phyloP scores from a whole-genome alignment of 2,113 vertebrate species.

The Thoracochromis brauschi region DNA sequence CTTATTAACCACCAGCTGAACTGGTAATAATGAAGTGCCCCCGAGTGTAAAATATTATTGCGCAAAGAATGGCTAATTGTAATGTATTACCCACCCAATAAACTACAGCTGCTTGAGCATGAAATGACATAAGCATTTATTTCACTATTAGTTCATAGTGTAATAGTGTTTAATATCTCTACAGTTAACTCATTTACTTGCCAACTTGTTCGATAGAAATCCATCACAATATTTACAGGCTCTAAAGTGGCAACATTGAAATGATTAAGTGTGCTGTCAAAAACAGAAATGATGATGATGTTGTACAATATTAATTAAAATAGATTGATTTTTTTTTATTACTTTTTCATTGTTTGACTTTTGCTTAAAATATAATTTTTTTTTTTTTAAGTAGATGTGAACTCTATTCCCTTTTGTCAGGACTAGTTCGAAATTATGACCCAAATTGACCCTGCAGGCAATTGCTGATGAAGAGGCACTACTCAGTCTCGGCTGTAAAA shows the following conservation, averaged over 20 bases:
- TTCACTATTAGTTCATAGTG: neutral
- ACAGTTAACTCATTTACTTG: neutral
- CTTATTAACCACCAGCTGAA: neutral
- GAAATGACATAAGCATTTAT: neutral
- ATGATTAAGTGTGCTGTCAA: neutral
- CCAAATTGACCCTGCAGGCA: neutral
- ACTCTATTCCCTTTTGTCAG: neutral
- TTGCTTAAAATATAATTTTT: neutral
- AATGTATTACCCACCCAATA: neutral
- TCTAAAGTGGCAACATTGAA: neutral
- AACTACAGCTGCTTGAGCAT: neutral
- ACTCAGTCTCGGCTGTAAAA: neutral
- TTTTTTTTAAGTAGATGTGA: neutral
- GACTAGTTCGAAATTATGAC: neutral
- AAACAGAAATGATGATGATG: neutral
- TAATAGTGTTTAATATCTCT: neutral
- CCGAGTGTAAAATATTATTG: neutral
- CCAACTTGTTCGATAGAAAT: no score
- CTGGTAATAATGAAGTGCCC: neutral
- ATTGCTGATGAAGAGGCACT: neutral
- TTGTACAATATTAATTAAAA: neutral
- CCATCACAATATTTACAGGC: no score
- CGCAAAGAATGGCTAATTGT: neutral
- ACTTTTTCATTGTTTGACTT: neutral
- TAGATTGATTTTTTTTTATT: neutral